Evolutionary conservation across 2,888 invertebrate species (phyloP).

Genomic region (Bombyx huttoni): DNA sequence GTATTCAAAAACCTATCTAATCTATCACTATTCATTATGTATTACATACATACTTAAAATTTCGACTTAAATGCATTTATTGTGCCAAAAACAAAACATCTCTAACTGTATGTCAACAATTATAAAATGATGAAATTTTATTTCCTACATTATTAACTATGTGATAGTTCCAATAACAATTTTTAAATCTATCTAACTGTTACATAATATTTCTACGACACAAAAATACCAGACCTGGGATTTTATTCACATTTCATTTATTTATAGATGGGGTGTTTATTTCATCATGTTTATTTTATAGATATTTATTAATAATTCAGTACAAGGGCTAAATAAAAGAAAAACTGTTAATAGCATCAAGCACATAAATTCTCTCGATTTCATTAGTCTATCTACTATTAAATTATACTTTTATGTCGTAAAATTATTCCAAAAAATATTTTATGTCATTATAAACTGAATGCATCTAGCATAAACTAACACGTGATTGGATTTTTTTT

Average conservation of each 20-base stretch:
- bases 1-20: conserved; percentile 47
- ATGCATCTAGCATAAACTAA: background rate
- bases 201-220: background rate
- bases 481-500: background rate
- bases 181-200: background rate
- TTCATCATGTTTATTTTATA: too few species aligned
- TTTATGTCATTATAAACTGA: background rate
- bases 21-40: conserved; percentile 1
- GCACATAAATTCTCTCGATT: too few species aligned
- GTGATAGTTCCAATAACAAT: background rate
- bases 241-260: too few species aligned
- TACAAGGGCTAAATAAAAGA: too few species aligned
- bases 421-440: background rate
- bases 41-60: conserved; percentile 15
- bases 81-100: background rate
- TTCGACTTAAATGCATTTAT: conserved; percentile 28
- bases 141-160: background rate
- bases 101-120: background rate
- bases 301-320: too few species aligned
- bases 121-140: background rate
- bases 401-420: background rate
- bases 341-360: too few species aligned
- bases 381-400: too few species aligned
- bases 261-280: too few species aligned
- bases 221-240: background rate